Conservation (phyloP, 2,888 invertebrate species). For the Rhabditoides inermis region DNA sequence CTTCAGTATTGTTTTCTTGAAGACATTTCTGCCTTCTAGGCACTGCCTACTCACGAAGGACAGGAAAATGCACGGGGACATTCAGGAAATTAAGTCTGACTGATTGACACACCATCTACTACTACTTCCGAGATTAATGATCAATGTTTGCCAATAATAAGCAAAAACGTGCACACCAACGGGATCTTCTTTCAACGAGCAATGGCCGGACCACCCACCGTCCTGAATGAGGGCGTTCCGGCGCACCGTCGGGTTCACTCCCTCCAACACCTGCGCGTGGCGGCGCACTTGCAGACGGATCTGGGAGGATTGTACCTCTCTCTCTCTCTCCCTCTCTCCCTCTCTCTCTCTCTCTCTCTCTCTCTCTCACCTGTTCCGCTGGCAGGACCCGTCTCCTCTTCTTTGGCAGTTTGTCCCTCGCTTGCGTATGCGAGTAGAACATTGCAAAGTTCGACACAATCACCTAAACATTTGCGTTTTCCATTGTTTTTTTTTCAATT, state of each 20-base stretch:
- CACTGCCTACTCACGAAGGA: too few relatives aligned
- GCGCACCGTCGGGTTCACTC: conserved; percentile 11
- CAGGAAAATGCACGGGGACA: too few relatives aligned
- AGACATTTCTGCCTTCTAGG: too few relatives aligned
- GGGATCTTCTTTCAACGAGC: too few relatives aligned
- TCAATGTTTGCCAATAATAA: too few relatives aligned
- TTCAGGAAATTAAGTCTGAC: too few relatives aligned
- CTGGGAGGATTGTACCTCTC: conserved; percentile 10
- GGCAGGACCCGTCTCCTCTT: conserved; percentile 69
- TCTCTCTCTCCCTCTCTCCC: neutral
- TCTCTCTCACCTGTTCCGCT: conserved; percentile 40
- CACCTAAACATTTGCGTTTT: conserved; percentile 12
- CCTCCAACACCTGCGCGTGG: conserved; percentile 43
- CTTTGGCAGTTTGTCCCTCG: conserved; percentile 86
- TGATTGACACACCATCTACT: too few relatives aligned
- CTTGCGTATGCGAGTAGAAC: conserved; percentile 77
- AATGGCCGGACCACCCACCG: conserved; percentile 12
- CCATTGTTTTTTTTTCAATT: neutral
- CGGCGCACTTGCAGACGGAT: conserved; percentile 48
- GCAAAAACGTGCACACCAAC: too few relatives aligned
- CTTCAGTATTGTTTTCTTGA: too few relatives aligned
- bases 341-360: neutral
- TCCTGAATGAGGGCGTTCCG: conserved; percentile 11
- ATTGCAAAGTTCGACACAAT: conserved; percentile 41
- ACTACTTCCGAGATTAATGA: too few relatives aligned